Base-by-base conservation (phyloP, 2,113 vertebrate genomes). In the Notarius lentiginosus region DNA sequence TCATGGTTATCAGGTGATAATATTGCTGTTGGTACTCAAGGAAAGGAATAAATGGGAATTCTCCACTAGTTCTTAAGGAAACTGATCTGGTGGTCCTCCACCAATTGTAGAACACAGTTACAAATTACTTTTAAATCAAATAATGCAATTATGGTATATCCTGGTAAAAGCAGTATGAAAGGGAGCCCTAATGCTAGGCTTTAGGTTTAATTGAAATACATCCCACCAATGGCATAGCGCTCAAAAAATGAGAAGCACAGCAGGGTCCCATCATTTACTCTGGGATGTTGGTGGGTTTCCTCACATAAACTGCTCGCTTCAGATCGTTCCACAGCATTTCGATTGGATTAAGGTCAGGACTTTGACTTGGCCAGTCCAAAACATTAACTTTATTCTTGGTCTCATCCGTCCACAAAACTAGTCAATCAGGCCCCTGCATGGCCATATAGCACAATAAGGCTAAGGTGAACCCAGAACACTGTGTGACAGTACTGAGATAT, bases 11-110 rank as follows among this genome's bases (percentile, higher is more conserved):
- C 27, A 58, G 49, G 55, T 80, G 79, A 60, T 60, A 56, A 80
- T 79, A 17, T 60, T 22, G 30, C 56, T 80, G 4, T 80, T 22
- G 55, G 15, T 61, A 41, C 18, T 60, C 30, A 41, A 60, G 30
- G 30, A 80, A 79, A 79, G 15, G 14, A 56, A n/a, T 15, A 79
- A 79, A 79, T 55, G 24, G n/a, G 30, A 55, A 49, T 75, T 75
- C 47, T 20, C 22, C 10, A 51, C 3, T 53, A 12, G 18, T 73
- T 70, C 66, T 34, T 49, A 49, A 73, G 41, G 41, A 49, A 73
- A 73, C 41, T 17, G 5, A 20, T 11, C 73, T 51, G 22, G 72
- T 49, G 34, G 17, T 49, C 15, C 17, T 73, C 18, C 34, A 47
- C 18, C 34, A 73, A 73, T 7, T 51, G 22, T 14, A 53, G 5